Conservation (phyloP, 2,797 vertebrate species). For the Muscicapa striata region DNA sequence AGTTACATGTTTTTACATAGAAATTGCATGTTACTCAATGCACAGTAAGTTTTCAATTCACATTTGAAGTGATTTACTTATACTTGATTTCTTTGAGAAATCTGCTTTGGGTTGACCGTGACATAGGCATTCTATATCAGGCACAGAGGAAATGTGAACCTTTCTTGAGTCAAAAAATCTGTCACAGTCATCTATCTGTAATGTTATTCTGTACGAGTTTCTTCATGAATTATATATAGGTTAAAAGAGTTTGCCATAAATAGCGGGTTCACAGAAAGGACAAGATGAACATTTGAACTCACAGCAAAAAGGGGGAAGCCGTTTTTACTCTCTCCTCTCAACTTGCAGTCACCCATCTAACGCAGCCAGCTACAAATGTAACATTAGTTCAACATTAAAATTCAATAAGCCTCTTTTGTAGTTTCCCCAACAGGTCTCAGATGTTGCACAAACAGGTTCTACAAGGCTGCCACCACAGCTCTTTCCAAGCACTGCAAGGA, state of each 20-base stretch:
- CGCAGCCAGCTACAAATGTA: conserved; percentile 51
- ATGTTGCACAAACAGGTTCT: conserved; percentile 15
- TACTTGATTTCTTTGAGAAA: conserved; percentile 20
- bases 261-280: conserved; percentile 79
- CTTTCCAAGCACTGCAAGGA: not conserved
- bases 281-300: conserved; percentile 81
- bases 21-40: not conserved
- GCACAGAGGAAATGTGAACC: conserved; percentile 33
- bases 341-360: conserved; percentile 67
- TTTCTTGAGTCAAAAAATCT: conserved; percentile 68
- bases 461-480: not conserved
- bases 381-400: conserved; percentile 75
- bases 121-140: not conserved
- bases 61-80: not conserved
- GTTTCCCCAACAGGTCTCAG: conserved; percentile 61
- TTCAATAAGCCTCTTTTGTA: conserved; percentile 56
- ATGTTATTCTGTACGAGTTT: conserved; percentile 72
- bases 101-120: conserved; percentile 21
- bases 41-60: not conserved
- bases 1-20: not conserved
- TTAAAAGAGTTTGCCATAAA: conserved; percentile 79
- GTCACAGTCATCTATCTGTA: conserved; percentile 66
- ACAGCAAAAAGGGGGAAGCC: conserved; percentile 19
- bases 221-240: conserved; percentile 83
- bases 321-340: conserved; percentile 66